Evolutionary conservation across 2,797 vertebrate genomes (phyloP).

Genomic region (Synanceia verrucosa): DNA sequence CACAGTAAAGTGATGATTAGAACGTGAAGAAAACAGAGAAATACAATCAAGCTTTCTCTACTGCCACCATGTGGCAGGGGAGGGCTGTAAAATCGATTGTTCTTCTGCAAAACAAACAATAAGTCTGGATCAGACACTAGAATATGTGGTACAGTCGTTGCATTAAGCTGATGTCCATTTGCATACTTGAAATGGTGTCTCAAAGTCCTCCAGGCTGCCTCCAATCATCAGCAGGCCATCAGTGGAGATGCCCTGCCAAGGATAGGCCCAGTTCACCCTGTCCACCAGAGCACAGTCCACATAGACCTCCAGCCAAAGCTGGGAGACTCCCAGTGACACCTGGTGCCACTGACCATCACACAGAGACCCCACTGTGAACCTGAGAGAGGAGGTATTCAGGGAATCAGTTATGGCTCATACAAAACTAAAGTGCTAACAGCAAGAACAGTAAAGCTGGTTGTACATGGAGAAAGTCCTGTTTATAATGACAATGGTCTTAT

Average conservation of each 20-base stretch:
- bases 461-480: not conserved
- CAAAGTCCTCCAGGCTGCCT: constrained; percentile 81
- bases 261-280: constrained; percentile 83
- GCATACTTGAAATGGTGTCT: constrained; percentile 85
- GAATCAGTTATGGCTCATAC: not conserved
- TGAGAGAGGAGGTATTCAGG: constrained; percentile 32
- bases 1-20: no score
- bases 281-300: constrained; percentile 86
- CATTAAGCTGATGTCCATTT: not conserved
- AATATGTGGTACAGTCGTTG: not conserved
- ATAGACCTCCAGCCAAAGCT: constrained; percentile 79
- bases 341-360: constrained; percentile 82
- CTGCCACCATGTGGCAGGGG: constrained; percentile 29
- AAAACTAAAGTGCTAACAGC: no score
- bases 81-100: not conserved
- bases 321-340: constrained; percentile 80
- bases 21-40: not conserved
- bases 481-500: not conserved
- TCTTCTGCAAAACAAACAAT: not conserved
- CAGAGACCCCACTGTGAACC: constrained; percentile 81
- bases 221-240: constrained; percentile 83
- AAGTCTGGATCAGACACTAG: not conserved
- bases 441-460: not conserved
- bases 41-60: constrained; percentile 20
- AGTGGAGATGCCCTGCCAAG: constrained; percentile 79